phyloP scores from a whole-genome alignment of 1,140 invertebrate genomes.

The Leptopilina boulardi region DNA sequence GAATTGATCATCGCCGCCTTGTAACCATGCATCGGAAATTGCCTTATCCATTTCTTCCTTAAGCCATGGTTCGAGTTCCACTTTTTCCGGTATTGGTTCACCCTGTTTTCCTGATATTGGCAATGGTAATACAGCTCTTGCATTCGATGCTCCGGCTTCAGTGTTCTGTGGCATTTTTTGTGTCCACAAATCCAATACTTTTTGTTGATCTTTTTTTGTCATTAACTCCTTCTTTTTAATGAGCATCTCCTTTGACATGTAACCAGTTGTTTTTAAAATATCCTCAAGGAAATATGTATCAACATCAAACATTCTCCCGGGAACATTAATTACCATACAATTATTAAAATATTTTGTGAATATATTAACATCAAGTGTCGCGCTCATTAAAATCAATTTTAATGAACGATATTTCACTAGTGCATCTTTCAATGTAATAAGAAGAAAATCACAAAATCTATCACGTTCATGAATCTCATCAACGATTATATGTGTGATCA shows the following conservation, averaged over 20 bases:
- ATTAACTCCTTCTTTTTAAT: slow-evolving; percentile 69
- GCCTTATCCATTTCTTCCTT: slow-evolving; percentile 79
- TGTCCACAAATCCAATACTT: slow-evolving; percentile 76
- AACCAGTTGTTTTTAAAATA: slow-evolving; percentile 84
- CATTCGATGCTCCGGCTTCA: slow-evolving; percentile 42
- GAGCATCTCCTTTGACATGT: slow-evolving; percentile 82
- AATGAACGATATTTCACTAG: slow-evolving; percentile 84
- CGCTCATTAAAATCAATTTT: slow-evolving; percentile 95
- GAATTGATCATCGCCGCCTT: slow-evolving; percentile 80
- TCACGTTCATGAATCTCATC: slow-evolving; percentile 98
- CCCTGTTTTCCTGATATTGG: slow-evolving; percentile 69
- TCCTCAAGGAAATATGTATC: slow-evolving; percentile 90
- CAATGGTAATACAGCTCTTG: slow-evolving; percentile 57
- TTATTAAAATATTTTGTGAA: slow-evolving; percentile 91
- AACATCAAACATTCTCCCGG: slow-evolving; percentile 87
- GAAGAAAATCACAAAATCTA: slow-evolving; percentile 93
- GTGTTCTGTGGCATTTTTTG: slow-evolving; percentile 57
- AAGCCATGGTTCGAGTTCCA: slow-evolving; percentile 77
- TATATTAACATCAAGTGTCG: slow-evolving; percentile 88
- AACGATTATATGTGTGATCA: slow-evolving; percentile 90
- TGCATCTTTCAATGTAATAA: slow-evolving; percentile 89
- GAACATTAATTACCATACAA: slow-evolving; percentile 86
- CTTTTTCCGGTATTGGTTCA: slow-evolving; percentile 71
- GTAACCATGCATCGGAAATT: slow-evolving; percentile 79
- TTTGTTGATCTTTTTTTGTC: slow-evolving; percentile 75